Conservation (phyloP, 2,113 vertebrate species). For the Rhineura floridana region DNA sequence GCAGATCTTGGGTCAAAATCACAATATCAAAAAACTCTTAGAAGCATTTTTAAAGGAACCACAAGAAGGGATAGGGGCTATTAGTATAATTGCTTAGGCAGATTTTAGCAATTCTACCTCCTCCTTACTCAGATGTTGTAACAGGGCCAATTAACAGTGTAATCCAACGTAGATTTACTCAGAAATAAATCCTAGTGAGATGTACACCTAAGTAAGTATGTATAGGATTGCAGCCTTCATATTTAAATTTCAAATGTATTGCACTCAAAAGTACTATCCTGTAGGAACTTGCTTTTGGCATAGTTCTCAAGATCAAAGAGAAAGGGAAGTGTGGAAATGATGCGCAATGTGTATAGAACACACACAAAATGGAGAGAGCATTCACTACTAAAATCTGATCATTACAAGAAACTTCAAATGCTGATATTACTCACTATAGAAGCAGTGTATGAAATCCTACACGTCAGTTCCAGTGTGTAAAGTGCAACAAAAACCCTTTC, state of each 20-base stretch:
- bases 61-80: background rate
- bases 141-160: background rate
- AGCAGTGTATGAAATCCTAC: background rate
- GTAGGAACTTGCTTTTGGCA: background rate
- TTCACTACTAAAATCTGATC: background rate
- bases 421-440: background rate
- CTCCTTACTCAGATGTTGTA: background rate
- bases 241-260: background rate
- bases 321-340: background rate
- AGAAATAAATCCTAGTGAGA: background rate
- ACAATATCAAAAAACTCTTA: too few species aligned
- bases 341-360: background rate
- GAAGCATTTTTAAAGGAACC: too few species aligned
- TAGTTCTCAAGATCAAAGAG: background rate
- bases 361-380: background rate
- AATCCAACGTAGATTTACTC: background rate
- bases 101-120: background rate
- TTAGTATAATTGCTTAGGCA: background rate
- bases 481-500: too few species aligned
- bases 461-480: too few species aligned
- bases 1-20: background rate
- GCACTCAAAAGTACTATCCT: background rate
- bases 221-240: background rate
- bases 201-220: background rate
- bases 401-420: background rate